These are phyloP conservation scores for Andrena camellia DNA, from an alignment of 2,888 invertebrate species.

Conservation along the genomic window DNA sequence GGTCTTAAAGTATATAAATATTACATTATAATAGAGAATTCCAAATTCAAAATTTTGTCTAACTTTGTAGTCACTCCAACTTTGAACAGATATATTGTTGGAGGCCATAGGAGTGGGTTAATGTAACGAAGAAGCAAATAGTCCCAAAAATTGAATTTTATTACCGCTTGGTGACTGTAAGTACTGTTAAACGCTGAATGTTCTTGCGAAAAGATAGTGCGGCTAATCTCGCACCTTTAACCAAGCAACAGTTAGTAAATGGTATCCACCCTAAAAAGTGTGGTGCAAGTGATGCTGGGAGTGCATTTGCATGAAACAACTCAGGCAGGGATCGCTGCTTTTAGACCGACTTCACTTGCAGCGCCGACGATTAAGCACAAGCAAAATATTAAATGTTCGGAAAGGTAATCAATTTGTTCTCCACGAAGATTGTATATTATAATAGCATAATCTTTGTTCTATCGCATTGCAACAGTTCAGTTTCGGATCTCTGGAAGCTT, in stretches of 20 bases:
- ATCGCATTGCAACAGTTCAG: not conserved
- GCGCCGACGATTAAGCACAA: no score
- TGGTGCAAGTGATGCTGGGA: slow-evolving; percentile 50
- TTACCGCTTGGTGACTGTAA: no score
- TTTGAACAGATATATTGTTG: no score
- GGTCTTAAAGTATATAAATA: not conserved
- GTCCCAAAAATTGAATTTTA: no score
- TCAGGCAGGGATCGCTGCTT: not conserved
- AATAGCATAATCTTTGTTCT: not conserved
- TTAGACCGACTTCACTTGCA: no score
- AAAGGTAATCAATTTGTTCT: slow-evolving; percentile 17
- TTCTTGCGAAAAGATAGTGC: not conserved
- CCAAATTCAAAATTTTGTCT: no score
- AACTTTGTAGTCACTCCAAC: no score
- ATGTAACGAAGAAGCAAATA: no score
- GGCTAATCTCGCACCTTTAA: slow-evolving; percentile 13
- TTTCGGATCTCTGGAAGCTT: slow-evolving; percentile 22
- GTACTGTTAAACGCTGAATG: not conserved
- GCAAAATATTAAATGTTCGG: not conserved
- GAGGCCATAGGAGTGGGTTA: no score
- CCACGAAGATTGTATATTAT: not conserved
- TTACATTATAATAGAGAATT: no score
- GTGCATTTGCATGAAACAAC: not conserved
- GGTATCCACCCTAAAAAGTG: slow-evolving; percentile 45
- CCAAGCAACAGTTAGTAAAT: slow-evolving; percentile 42